phyloP scores from a whole-genome alignment of 2,797 vertebrate genomes.

The Pempheris klunzingeri region DNA sequence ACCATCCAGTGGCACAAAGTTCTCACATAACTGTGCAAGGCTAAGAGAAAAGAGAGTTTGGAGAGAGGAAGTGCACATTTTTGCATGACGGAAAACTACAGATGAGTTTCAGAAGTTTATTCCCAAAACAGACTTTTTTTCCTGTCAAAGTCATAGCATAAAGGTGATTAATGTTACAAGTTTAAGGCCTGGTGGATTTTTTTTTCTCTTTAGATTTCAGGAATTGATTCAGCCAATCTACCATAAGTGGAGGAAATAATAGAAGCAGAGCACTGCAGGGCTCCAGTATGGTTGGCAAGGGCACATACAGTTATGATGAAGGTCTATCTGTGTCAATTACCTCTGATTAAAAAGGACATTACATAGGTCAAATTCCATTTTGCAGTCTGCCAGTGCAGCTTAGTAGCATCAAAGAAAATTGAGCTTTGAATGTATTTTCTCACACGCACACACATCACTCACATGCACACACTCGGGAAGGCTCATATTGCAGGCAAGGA shows the following conservation, averaged over 20 bases:
- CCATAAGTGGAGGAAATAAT: constrained; percentile 2
- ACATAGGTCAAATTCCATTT: constrained; percentile 65
- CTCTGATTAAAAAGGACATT: constrained; percentile 73
- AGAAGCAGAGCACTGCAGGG: constrained; percentile 30
- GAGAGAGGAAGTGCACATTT: constrained; percentile 18
- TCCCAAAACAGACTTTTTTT: background rate
- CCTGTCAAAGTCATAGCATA: constrained; percentile 6
- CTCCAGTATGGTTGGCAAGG: constrained; percentile 51
- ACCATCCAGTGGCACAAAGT: constrained; percentile 70
- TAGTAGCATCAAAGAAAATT: constrained; percentile 49
- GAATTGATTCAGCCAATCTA: constrained; percentile 21
- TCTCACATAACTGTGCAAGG: constrained; percentile 52
- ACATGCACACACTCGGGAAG: background rate
- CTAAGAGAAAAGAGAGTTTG: constrained; percentile 4
- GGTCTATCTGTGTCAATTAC: constrained; percentile 72
- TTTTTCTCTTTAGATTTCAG: constrained; percentile 7
- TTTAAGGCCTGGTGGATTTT: background rate
- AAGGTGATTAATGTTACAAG: constrained; percentile 11
- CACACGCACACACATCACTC: constrained; percentile 3
- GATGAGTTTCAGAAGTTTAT: background rate
- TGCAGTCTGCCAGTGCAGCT: constrained; percentile 50
- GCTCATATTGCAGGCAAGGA: background rate
- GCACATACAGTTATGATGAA: constrained; percentile 54
- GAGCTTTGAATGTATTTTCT: constrained; percentile 48
- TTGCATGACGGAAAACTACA: background rate